Base-by-base conservation (phyloP, 2,888 invertebrate genomes). In the Andrena camellia region DNA sequence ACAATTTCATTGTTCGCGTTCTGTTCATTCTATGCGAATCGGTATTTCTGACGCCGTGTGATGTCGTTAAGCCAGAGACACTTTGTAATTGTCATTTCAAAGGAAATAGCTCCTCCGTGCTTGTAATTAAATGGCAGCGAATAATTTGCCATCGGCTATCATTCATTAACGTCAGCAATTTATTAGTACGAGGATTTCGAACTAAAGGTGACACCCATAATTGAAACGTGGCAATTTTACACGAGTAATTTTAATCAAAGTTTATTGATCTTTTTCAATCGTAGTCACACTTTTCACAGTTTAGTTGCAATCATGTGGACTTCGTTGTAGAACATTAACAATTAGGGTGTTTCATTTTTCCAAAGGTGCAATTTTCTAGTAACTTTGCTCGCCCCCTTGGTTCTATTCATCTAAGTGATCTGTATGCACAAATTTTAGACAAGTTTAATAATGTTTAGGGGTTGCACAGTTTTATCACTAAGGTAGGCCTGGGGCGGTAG, bases 1-100 rank as follows among this genome's bases (percentile, higher is more conserved):
- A 57, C 86, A 76, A 84, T 86, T 83, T 84, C 85, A 87, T 87
- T 87, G 85, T 84, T 81, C 74, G 59, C 70, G 59, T 81, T 87
- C 76, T 57, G 57, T 73, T 64, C 70, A 70, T 73, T 78, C 77
- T 74, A 42, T 50, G 68, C 31, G 64, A 69, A 66, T 77, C 80
- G 62, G 68, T 74, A 74, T 83, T 77, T 69, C 63, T 50, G 52
- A 50, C 8, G 20, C 8, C 31, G 13, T 10, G 48, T 33, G 69
- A 29, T 20, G 26, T 69, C 60, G 69, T 69, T 74, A 69, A n/a
- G 23, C 20, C 8, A 17, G 13, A 17, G 54, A 23, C 64, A 42
- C 5, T 35, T 17, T 8, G 48, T 35, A 63, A 64, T 69, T 72
- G 68, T 73, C 80, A 57, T 52, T 59, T 52, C n/a, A 59, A 31